A percentile compares a stretch with the other conserved stretches of the same genome.
phyloP scores from a whole-genome alignment of 2,888 invertebrate genomes.

The Morpho helenor region DNA sequence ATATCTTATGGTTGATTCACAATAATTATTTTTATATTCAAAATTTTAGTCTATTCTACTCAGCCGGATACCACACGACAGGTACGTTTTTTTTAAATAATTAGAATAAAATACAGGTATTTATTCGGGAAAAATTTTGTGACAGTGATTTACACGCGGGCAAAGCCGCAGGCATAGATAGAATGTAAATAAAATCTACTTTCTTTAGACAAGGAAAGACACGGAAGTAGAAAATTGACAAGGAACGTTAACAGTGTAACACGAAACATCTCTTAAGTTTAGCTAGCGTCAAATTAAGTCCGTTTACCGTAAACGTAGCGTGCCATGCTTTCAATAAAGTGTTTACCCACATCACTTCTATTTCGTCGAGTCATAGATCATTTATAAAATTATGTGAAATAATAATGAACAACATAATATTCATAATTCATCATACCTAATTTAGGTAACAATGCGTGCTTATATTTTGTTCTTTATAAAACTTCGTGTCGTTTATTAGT shows the following conservation, averaged over 20 bases:
- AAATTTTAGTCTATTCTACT: too few species aligned
- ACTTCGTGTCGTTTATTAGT: too few species aligned
- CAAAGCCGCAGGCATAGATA: too few species aligned
- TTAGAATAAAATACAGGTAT: too few species aligned
- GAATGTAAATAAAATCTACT: too few species aligned
- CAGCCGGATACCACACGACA: too few species aligned
- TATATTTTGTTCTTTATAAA: not conserved
- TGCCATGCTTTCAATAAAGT: constrained; percentile 10
- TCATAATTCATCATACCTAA: constrained; percentile 4
- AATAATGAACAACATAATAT: constrained; percentile 3
- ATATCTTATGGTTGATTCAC: too few species aligned
- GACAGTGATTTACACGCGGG: too few species aligned
- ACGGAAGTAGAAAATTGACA: not conserved
- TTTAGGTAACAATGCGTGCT: constrained; percentile 2
- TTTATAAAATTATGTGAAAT: constrained; percentile 1
- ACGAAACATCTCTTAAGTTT: constrained; percentile 1
- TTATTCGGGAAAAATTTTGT: too few species aligned
- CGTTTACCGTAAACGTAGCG: constrained; percentile 6
- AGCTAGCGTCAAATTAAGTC: constrained; percentile 2
- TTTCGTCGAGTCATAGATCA: constrained; percentile 6
- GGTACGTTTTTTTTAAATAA: too few species aligned
- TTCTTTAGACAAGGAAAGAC: too few species aligned
- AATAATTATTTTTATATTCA: too few species aligned
- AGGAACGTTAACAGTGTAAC: not conserved
- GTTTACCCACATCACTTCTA: constrained; percentile 11